These are phyloP conservation scores for Homarus americanus DNA, from an alignment of 1,140 invertebrate species.

Conservation along the genomic window DNA sequence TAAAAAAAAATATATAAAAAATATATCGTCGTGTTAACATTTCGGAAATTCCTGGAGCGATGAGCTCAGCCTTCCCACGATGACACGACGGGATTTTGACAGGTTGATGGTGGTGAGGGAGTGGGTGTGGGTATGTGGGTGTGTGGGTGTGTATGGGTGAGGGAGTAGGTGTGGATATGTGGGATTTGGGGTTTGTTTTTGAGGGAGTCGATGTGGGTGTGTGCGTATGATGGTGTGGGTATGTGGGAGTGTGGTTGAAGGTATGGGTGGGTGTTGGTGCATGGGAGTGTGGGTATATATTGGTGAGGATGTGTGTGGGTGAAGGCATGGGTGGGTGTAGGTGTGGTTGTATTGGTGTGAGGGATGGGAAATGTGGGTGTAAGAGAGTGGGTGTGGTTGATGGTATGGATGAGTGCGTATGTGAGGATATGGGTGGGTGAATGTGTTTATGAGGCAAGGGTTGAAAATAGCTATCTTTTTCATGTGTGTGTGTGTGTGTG, in stretches of 20 bases:
- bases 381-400: background rate
- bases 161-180: too few species aligned
- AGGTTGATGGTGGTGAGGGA: background rate
- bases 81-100: constrained; percentile 5
- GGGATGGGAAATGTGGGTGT: background rate
- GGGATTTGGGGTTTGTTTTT: too few species aligned
- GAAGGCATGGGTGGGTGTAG: too few species aligned
- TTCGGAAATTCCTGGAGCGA: constrained; percentile 48
- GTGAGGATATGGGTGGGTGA: constrained; percentile 3
- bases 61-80: constrained; percentile 21
- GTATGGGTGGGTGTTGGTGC: background rate
- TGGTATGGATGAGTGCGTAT: background rate
- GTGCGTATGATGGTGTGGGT: too few species aligned
- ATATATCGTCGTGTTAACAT: constrained; percentile 4
- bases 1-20: too few species aligned
- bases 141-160: too few species aligned
- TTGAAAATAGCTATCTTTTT: too few species aligned
- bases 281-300: background rate
- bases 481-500: constrained; percentile 31
- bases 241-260: too few species aligned
- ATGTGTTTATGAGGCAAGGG: too few species aligned
- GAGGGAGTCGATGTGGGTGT: too few species aligned
- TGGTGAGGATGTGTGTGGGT: too few species aligned
- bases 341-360: background rate
- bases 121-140: too few species aligned